Evolutionary conservation across 2,113 vertebrate genomes (phyloP), one percentile per base, ranked within the genome.

Genomic region (Naja naja): DNA sequence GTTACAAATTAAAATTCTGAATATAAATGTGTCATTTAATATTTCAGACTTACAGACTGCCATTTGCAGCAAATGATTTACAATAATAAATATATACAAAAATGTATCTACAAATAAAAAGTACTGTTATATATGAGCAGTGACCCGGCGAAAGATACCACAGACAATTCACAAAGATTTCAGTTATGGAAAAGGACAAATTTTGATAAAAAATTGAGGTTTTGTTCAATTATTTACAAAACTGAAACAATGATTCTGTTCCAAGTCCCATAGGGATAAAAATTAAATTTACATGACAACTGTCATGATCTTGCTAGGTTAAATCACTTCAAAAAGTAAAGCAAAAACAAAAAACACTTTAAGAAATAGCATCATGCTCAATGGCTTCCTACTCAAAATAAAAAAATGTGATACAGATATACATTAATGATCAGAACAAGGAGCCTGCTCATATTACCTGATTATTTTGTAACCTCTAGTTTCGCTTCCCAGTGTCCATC

Each of bases 351-450:
- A 94, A 96, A 97, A 98, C 97, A 97, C 96, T 97, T 98, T 96
- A 96, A 98, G 98, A 98, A 98, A 98, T 98, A 98, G 97, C 98
- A 98, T 98, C 99, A 99, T 99, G 99, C 98, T 98, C 98, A 98
- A 98, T 98, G 97, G 97, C 97, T 98, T 97, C 96, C 97, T 97
- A 96, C 94, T 97, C 95, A 97, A 97, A 97, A 97, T 96, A 69
- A 97, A 97, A 97, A 97, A 96, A 88, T 92, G 91, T 93, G 93
- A 96, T 94, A 97, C 52, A 96, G 94, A 88, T 96, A 96, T 95
- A 97, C 96, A 95, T 93, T 94, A 97, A 96, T 97, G 97, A 97
- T 98, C 97, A 98, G 98, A 98, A 98, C 95, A 98, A 97, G 94
- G 96, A 98, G 95, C 98, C 98, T 95, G 95, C 96, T 94, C 93